Evolutionary conservation across 64 coral and sea anemone genomes (phyloP).

Genomic region (Platygyra sinensis): DNA sequence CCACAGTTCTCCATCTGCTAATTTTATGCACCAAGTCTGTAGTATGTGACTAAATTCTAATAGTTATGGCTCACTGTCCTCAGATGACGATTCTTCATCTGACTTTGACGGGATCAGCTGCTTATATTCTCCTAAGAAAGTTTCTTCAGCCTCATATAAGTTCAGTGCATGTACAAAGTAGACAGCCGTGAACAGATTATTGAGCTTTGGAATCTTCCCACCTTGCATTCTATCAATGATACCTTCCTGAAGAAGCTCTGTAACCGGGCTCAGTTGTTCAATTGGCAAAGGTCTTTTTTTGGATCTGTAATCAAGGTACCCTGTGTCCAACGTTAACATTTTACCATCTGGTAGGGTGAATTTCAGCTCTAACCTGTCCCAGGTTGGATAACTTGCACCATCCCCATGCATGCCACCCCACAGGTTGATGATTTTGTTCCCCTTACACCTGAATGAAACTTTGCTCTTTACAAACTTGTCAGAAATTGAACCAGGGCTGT

Average conservation of each 20-base stretch:
- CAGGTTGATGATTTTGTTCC: slow-evolving; percentile 20
- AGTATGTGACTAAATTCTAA: background rate
- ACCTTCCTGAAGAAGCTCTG: slow-evolving; percentile 36
- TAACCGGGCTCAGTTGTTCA: slow-evolving; percentile 47
- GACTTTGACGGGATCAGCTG: background rate
- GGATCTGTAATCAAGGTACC: background rate
- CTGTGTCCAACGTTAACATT: slow-evolving; percentile 5
- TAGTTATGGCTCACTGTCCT: background rate
- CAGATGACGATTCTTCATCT: background rate
- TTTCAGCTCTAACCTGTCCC: slow-evolving; percentile 34
- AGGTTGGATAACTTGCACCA: slow-evolving; percentile 35
- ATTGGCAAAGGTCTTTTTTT: background rate
- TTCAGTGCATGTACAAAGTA: slow-evolving; percentile 59
- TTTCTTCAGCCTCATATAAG: background rate
- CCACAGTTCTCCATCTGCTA: background rate
- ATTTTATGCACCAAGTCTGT: background rate
- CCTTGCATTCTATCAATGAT: slow-evolving; percentile 5
- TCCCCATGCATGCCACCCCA: slow-evolving; percentile 41
- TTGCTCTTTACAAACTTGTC: slow-evolving; percentile 50
- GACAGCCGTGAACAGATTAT: slow-evolving; percentile 17
- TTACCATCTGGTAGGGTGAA: slow-evolving; percentile 52
- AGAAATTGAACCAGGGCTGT: slow-evolving; percentile 45
- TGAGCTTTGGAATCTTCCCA: slow-evolving; percentile 23
- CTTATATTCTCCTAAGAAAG: background rate
- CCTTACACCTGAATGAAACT: slow-evolving; percentile 20